Percentiles rank a stretch among this genome's conserved stretches.
Evolutionary conservation across 2,888 invertebrate species (phyloP).

Genomic region (Galeruca laticollis): DNA sequence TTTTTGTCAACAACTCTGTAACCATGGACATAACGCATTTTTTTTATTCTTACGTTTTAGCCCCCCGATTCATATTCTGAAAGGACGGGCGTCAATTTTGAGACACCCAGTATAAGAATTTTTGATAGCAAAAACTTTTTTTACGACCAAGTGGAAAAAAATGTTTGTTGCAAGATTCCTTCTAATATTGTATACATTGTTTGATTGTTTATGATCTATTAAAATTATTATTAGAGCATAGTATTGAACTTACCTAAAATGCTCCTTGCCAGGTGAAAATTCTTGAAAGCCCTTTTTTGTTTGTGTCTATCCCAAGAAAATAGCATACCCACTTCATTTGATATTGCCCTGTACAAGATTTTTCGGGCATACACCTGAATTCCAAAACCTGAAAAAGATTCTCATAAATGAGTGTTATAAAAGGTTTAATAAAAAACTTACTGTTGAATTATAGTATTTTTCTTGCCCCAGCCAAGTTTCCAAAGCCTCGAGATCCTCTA

Average conservation of each 20-base stretch:
- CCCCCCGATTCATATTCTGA: no score
- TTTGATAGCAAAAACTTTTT: no score
- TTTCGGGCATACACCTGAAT: background rate
- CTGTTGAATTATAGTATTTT: background rate
- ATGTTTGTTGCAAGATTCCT: background rate
- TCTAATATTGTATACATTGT: background rate
- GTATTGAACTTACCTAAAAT: background rate
- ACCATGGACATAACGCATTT: no score
- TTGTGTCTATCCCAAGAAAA: background rate
- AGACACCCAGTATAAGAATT: no score
- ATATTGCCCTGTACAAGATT: background rate
- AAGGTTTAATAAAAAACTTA: background rate
- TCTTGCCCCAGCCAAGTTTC: background rate
- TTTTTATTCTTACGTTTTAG: no score
- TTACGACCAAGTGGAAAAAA: no score
- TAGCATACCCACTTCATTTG: background rate
- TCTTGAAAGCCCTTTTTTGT: background rate
- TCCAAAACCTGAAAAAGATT: slow-evolving; percentile 1
- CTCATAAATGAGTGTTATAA: background rate
- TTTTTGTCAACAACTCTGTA: no score
- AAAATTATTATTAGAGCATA: background rate
- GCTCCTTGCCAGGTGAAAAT: background rate
- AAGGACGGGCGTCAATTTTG: no score
- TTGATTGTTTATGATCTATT: background rate
- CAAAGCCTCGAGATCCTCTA: background rate